Evolutionary conservation across 1,140 invertebrate species (phyloP).

Genomic region (Heliconius nattereri): DNA sequence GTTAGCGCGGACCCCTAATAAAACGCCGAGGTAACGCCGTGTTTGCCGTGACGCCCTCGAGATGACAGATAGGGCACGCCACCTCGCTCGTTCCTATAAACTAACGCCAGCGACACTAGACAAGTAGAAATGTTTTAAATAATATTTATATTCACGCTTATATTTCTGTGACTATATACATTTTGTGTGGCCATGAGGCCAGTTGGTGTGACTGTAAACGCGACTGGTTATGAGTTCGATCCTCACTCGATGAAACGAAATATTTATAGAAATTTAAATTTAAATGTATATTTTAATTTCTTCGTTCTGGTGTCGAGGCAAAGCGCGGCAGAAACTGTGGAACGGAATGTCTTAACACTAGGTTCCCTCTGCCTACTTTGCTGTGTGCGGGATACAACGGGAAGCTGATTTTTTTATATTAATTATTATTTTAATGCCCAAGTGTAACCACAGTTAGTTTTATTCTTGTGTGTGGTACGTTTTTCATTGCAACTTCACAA

Average conservation of each 20-base stretch:
- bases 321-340: no score
- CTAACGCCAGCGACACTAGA: slow-evolving; percentile 32
- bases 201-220: no score
- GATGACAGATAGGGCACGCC: slow-evolving; percentile 76
- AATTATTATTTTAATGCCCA: neutral
- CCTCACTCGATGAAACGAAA: no score
- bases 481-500: neutral
- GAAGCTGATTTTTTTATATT: no score
- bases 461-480: neutral
- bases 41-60: slow-evolving; percentile 65
- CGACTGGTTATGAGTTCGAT: no score
- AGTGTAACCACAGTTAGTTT: neutral
- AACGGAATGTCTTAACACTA: no score
- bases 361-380: no score
- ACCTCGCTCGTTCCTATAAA: slow-evolving; percentile 39
- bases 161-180: neutral
- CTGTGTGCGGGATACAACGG: no score
- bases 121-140: slow-evolving; percentile 33
- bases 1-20: slow-evolving; percentile 68
- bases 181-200: neutral
- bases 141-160: slow-evolving; percentile 17
- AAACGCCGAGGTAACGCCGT: slow-evolving; percentile 72
- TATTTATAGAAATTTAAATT: no score
- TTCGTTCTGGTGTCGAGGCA: no score
- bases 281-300: no score